These are phyloP conservation scores for Microtus richardsoni DNA, from an alignment of 2,113 vertebrate genomes.

Conservation along the genomic window DNA sequence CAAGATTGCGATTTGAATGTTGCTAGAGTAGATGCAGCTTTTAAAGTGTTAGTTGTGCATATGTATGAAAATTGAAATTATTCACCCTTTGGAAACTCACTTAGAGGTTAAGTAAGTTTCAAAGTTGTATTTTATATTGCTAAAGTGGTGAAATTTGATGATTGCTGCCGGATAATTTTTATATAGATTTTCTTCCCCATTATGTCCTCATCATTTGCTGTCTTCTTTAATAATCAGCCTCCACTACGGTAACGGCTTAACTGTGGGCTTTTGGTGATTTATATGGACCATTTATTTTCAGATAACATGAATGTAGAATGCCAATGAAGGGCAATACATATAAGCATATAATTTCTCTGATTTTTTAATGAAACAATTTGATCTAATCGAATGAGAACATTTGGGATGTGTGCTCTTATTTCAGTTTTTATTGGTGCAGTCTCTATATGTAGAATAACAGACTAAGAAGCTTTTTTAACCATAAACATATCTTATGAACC, in stretches of 20 bases:
- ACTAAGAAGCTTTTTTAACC: neutral
- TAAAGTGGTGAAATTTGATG: neutral
- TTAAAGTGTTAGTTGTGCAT: neutral
- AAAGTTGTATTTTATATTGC: constrained; percentile 16
- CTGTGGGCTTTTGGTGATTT: neutral
- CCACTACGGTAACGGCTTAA: neutral
- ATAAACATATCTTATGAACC: neutral
- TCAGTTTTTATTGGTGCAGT: neutral
- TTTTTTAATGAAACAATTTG: neutral
- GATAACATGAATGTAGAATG: neutral
- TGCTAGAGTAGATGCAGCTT: neutral
- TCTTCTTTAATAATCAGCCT: constrained; percentile 9
- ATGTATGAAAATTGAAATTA: constrained; percentile 25
- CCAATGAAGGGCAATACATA: neutral
- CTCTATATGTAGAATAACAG: constrained; percentile 13
- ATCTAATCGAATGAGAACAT: neutral
- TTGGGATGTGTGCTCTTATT: constrained; percentile 9
- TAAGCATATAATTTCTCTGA: neutral
- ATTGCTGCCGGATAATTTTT: neutral
- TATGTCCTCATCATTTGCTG: neutral
- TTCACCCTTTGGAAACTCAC: neutral
- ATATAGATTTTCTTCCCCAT: neutral
- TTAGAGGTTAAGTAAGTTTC: constrained; percentile 24
- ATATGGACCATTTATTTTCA: constrained; percentile 20
- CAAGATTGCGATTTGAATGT: constrained; percentile 35